A percentile compares a stretch with the other conserved stretches of the same genome.
These are phyloP conservation scores for Rallus crepitans DNA, from an alignment of 2,797 vertebrate genomes.

Conservation along the genomic window DNA sequence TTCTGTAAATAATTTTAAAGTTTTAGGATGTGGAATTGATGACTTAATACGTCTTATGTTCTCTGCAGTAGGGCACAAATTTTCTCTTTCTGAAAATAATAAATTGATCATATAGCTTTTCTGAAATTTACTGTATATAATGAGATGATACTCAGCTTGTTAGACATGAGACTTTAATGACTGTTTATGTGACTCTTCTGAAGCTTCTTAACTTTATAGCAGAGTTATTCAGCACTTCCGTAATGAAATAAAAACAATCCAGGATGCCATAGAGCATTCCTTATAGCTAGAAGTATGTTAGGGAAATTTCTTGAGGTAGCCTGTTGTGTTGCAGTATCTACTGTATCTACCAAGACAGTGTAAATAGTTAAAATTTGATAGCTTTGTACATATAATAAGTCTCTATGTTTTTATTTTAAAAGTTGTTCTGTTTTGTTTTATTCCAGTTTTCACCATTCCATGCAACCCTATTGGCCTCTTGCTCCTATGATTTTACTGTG, in stretches of 20 bases:
- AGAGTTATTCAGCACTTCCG: background rate
- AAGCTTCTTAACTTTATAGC: slow-evolving; percentile 19
- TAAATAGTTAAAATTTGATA: background rate
- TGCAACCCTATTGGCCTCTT: slow-evolving; percentile 86
- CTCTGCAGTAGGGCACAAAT: background rate
- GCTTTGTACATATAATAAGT: background rate
- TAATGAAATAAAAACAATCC: background rate
- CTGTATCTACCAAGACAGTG: background rate
- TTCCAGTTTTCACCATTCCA: slow-evolving; percentile 94
- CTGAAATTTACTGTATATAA: slow-evolving; percentile 1
- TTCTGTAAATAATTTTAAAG: background rate
- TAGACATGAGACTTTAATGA: background rate
- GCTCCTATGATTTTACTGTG: slow-evolving; percentile 98
- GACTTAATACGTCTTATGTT: background rate
- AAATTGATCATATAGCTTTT: background rate
- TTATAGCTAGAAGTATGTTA: background rate
- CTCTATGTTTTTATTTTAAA: background rate
- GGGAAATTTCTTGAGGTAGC: background rate
- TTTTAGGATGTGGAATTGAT: background rate
- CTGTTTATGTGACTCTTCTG: background rate
- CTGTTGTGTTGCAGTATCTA: background rate
- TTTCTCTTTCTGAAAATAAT: background rate
- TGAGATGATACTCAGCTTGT: slow-evolving; percentile 6
- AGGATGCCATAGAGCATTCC: background rate
- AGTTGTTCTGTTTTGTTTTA: slow-evolving; percentile 14